phyloP scores from a whole-genome alignment of 2,113 vertebrate genomes.

The Epinephelus cyanopodus region DNA sequence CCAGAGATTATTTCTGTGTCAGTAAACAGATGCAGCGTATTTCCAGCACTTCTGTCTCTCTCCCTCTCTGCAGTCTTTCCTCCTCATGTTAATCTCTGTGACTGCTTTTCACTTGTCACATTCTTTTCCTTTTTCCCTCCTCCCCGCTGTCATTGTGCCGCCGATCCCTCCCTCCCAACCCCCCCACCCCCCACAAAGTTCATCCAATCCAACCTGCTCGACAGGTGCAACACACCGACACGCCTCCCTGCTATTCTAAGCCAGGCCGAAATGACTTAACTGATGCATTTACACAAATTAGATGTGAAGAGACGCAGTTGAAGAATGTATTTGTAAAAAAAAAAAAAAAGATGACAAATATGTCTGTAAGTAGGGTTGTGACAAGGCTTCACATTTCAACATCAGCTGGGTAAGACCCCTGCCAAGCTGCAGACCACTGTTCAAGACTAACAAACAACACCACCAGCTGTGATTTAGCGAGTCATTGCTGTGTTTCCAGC shows the following conservation, averaged over 20 bases:
- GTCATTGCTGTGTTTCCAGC: too few species aligned
- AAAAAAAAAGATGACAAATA: too few species aligned
- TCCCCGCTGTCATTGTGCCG: background rate
- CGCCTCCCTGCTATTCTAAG: background rate
- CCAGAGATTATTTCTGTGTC: background rate
- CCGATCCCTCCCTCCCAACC: slow-evolving; percentile 22
- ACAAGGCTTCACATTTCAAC: too few species aligned
- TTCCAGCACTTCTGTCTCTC: background rate
- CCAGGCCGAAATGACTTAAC: too few species aligned
- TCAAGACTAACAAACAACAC: too few species aligned
- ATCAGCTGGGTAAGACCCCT: too few species aligned
- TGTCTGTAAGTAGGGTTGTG: too few species aligned
- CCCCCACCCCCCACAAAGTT: background rate
- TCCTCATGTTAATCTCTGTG: background rate
- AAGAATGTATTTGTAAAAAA: too few species aligned
- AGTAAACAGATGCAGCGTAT: background rate
- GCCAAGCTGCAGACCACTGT: too few species aligned
- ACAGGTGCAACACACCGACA: slow-evolving; percentile 47
- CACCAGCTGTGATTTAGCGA: too few species aligned
- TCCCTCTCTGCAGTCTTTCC: background rate
- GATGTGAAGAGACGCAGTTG: background rate
- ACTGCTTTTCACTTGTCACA: background rate
- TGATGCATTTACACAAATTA: background rate
- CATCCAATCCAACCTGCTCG: slow-evolving; percentile 61
- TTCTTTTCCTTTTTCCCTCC: slow-evolving; percentile 3